Conservation (phyloP, 2,113 vertebrate genomes). For the Mus pahari region DNA sequence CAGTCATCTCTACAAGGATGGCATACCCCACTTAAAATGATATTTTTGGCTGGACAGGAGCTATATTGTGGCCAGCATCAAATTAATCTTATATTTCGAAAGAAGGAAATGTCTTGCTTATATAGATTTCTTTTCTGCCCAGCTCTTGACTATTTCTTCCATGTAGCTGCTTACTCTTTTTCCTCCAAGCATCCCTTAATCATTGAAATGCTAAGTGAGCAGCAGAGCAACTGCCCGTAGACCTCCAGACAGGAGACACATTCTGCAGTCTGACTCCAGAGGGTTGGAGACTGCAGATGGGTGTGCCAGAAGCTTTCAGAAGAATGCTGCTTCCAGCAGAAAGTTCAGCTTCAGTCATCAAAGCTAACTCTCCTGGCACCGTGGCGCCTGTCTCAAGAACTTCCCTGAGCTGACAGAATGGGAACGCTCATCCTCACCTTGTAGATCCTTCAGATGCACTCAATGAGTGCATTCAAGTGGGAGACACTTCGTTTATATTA, state of each 20-base stretch:
- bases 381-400: background rate
- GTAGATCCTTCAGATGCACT: background rate
- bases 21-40: background rate
- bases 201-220: background rate
- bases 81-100: background rate
- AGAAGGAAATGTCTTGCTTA: background rate
- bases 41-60: background rate
- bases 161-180: background rate
- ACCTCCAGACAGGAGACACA: background rate
- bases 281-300: background rate
- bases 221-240: background rate
- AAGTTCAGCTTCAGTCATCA: background rate
- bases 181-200: background rate
- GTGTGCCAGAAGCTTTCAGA: background rate
- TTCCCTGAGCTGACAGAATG: background rate
- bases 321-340: background rate
- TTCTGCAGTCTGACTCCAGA: background rate
- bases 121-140: background rate
- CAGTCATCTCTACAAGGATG: background rate
- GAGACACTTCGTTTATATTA: background rate
- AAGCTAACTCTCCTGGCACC: background rate
- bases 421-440: background rate
- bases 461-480: background rate
- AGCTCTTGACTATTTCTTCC: background rate
- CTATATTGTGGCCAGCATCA: background rate